These are phyloP conservation scores for Ormyrus pomaceus DNA, from an alignment of 2,888 invertebrate species.

Conservation along the genomic window DNA sequence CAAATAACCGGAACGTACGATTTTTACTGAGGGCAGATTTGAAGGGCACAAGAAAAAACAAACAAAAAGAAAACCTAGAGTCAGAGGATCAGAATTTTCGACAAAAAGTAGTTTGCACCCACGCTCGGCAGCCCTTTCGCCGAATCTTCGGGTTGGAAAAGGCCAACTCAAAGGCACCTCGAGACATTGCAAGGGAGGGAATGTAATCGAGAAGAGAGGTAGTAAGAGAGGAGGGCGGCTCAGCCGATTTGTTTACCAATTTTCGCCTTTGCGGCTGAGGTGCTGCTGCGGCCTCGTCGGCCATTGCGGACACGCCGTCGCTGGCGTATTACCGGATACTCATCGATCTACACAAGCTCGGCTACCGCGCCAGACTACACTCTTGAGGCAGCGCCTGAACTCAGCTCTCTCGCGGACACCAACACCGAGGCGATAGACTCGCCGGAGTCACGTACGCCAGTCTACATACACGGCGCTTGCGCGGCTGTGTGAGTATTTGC, in stretches of 20 bases:
- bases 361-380: neutral
- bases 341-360: slow-evolving; percentile 59
- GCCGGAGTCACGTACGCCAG: neutral
- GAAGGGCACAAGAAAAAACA: neutral
- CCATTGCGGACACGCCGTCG: slow-evolving; percentile 72
- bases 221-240: no score
- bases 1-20: no score
- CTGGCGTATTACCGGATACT: slow-evolving; percentile 70
- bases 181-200: no score
- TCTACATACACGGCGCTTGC: neutral
- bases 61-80: neutral
- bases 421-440: no score
- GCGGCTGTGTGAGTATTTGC: neutral
- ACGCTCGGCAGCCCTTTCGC: no score
- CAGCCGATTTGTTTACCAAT: slow-evolving; percentile 68
- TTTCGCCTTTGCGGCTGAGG: slow-evolving; percentile 70
- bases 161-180: no score
- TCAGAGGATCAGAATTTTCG: neutral
- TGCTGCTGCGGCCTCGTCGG: slow-evolving; percentile 66
- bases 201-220: no score
- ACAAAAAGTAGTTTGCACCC: neutral
- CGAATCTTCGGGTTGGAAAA: neutral
- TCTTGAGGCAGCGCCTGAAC: neutral
- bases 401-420: no score
- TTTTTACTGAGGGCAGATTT: no score